Conservation (phyloP, 2,113 vertebrate species). For the Periophthalmodon schlosseri region DNA sequence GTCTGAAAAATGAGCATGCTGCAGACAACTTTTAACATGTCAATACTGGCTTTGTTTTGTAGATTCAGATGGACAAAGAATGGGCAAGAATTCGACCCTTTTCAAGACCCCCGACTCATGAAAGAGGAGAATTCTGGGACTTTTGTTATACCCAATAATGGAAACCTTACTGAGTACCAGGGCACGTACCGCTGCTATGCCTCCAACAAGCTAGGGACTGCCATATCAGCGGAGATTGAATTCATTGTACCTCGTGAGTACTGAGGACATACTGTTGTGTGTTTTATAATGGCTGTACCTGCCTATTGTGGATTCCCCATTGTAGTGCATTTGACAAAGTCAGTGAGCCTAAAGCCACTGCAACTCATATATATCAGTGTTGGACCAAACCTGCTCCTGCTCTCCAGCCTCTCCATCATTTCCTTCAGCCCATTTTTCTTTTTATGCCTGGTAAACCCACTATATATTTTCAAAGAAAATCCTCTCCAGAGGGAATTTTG, state of each 20-base stretch:
- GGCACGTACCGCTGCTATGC: constrained; percentile 92
- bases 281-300: constrained; percentile 44
- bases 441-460: constrained; percentile 35
- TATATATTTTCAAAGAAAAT: constrained; percentile 60
- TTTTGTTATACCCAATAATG: constrained; percentile 89
- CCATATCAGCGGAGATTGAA: constrained; percentile 90
- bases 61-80: constrained; percentile 94
- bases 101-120: constrained; percentile 82
- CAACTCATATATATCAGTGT: constrained; percentile 31
- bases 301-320: constrained; percentile 43
- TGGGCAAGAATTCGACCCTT: constrained; percentile 85
- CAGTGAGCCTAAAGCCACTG: constrained; percentile 40
- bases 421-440: constrained; percentile 58
- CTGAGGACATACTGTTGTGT: constrained; percentile 26
- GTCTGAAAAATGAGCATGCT: constrained; percentile 8
- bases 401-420: constrained; percentile 54
- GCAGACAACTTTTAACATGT: constrained; percentile 34
- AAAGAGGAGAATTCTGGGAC: constrained; percentile 85
- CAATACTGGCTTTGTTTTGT: constrained; percentile 38
- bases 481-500: constrained; percentile 29
- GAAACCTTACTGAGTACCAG: constrained; percentile 87
- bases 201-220: constrained; percentile 86
- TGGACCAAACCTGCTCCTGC: constrained; percentile 23
- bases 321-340: constrained; percentile 55
- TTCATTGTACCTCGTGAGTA: constrained; percentile 93